These are phyloP conservation scores for Acleris emargana DNA, from an alignment of 2,888 invertebrate genomes.

Conservation along the genomic window DNA sequence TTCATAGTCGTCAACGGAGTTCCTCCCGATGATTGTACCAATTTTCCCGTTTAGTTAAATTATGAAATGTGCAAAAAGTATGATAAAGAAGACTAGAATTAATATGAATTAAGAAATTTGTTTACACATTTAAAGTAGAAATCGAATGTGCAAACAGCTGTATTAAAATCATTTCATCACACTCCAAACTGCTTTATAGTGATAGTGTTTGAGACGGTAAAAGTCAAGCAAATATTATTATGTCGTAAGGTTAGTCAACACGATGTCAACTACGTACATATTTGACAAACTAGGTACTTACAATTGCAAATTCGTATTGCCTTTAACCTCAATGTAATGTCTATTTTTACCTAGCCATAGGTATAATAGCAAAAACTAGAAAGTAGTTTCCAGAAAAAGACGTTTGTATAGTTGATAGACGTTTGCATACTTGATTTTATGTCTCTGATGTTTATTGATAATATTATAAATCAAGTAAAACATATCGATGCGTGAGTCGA, in stretches of 20 bases:
- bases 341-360: constrained; percentile 18
- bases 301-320: constrained; percentile 11
- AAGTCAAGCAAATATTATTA: background rate
- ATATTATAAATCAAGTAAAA: constrained; percentile 1
- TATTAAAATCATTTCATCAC: background rate
- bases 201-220: too few species aligned
- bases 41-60: too few species aligned
- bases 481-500: constrained; percentile 2
- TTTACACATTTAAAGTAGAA: too few species aligned
- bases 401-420: constrained; percentile 5
- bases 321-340: constrained; percentile 11
- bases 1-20: background rate
- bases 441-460: constrained; percentile 5
- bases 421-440: constrained; percentile 1
- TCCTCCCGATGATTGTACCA: too few species aligned
- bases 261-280: constrained; percentile 1
- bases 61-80: too few species aligned
- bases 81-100: too few species aligned
- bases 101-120: too few species aligned
- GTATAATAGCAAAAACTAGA: constrained; percentile 19
- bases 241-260: background rate
- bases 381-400: constrained; percentile 29
- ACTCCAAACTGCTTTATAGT: background rate
- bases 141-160: too few species aligned
- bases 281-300: background rate